Conservation (phyloP, 2,113 vertebrate species). For the Pelobates fuscus region DNA sequence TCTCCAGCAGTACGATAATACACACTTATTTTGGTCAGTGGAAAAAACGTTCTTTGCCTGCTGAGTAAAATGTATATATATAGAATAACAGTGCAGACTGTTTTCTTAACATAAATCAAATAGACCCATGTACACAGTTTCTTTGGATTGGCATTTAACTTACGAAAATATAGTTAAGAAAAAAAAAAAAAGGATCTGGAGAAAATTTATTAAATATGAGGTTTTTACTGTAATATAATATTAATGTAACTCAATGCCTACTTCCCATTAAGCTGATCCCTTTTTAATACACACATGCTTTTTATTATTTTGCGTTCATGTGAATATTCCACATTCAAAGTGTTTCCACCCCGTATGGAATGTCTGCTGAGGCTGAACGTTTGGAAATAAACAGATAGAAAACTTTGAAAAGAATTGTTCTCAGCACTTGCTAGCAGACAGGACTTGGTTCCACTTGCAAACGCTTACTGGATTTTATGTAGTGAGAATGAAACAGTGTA, state of each 20-base stretch:
- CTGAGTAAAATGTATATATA: conserved; percentile 65
- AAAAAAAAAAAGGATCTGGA: conserved; percentile 59
- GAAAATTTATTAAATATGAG: conserved; percentile 82
- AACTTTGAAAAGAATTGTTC: background rate
- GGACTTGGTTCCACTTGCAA: too few species aligned
- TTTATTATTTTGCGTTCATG: conserved; percentile 84
- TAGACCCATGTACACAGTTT: conserved; percentile 66
- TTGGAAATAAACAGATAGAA: conserved; percentile 55
- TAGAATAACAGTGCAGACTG: conserved; percentile 59
- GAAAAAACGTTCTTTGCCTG: conserved; percentile 61
- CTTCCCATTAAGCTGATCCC: conserved; percentile 79
- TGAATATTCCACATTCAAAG: conserved; percentile 79
- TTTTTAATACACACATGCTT: conserved; percentile 83
- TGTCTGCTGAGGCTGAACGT: conserved; percentile 69
- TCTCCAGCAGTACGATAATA: conserved; percentile 65
- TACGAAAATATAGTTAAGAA: conserved; percentile 74
- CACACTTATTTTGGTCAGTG: conserved; percentile 57
- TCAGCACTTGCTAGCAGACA: background rate
- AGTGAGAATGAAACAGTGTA: too few species aligned
- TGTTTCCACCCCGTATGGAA: conserved; percentile 79
- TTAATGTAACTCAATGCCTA: conserved; percentile 78
- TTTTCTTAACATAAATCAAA: conserved; percentile 80
- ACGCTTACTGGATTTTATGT: too few species aligned
- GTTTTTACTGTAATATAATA: conserved; percentile 84
- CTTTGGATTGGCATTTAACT: conserved; percentile 69